Evolutionary conservation across 2,888 invertebrate species (phyloP).

Genomic region (Sesamia inferens): DNA sequence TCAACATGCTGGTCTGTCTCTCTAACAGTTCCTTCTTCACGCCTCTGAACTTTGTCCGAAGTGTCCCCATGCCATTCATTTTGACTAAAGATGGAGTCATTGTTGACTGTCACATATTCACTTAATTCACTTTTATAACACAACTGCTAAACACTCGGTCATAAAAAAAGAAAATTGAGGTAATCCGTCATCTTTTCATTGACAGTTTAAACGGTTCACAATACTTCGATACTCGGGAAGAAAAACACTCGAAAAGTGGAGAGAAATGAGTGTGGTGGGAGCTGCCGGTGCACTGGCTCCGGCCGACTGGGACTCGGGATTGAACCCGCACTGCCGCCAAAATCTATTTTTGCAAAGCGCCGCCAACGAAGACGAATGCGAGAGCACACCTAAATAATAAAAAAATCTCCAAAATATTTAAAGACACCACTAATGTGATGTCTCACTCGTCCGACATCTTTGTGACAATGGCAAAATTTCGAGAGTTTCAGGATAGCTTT

Average conservation of each 20-base stretch:
- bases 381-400: constrained; percentile 83
- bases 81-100: constrained; percentile 62
- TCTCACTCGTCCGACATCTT: constrained; percentile 62
- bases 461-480: constrained; percentile 53
- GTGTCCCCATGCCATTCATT: constrained; percentile 90
- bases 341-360: constrained; percentile 90
- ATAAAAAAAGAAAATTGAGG: constrained; percentile 15
- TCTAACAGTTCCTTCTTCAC: constrained; percentile 94
- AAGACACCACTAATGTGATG: constrained; percentile 61
- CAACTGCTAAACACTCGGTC: constrained; percentile 36
- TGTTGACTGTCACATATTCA: constrained; percentile 66
- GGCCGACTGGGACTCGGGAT: constrained; percentile 83
- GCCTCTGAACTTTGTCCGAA: constrained; percentile 93
- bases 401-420: constrained; percentile 79
- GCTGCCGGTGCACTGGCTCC: constrained; percentile 84
- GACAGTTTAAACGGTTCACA: constrained; percentile 23
- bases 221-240: constrained; percentile 24
- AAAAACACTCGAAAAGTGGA: constrained; percentile 61
- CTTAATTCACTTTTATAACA: constrained; percentile 62
- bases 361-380: constrained; percentile 84
- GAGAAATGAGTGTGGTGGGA: constrained; percentile 80
- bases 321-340: constrained; percentile 86
- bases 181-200: constrained; percentile 38
- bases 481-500: constrained; percentile 14
- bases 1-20: constrained; percentile 92